Percentiles rank a stretch among this genome's conserved stretches.
Conservation (phyloP, 2,888 invertebrate genomes). For the Drosophila robusta region DNA sequence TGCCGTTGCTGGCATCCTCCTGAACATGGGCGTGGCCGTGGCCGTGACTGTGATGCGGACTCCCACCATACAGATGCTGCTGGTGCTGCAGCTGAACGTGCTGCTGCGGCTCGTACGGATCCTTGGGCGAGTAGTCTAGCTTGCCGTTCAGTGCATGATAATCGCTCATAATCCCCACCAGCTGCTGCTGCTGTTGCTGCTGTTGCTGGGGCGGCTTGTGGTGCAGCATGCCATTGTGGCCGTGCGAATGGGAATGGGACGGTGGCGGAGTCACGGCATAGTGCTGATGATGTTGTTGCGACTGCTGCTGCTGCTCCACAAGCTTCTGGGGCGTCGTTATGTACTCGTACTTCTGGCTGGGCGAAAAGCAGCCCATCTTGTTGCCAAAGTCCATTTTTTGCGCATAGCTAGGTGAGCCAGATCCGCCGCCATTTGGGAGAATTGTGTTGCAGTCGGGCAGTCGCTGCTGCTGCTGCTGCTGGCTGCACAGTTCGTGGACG, state of each 20-base stretch:
- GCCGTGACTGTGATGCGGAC: constrained; percentile 75
- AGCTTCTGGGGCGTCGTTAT: constrained; percentile 80
- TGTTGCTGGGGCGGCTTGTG: constrained; percentile 50
- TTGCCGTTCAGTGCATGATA: constrained; percentile 82
- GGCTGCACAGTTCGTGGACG: constrained; percentile 80
- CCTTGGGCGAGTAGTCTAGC: constrained; percentile 82
- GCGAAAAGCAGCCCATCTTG: constrained; percentile 85
- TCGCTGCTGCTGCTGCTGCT: constrained; percentile 74
- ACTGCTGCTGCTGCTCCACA: constrained; percentile 75
- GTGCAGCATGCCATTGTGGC: constrained; percentile 70
- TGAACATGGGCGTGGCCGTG: constrained; percentile 43
- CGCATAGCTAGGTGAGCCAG: constrained; percentile 82
- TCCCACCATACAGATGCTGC: constrained; percentile 81
- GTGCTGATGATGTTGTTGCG: constrained; percentile 71
- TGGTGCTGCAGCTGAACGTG: constrained; percentile 60
- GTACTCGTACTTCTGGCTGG: constrained; percentile 85
- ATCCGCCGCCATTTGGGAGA: constrained; percentile 79
- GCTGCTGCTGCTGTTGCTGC: constrained; percentile 74
- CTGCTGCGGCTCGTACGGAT: constrained; percentile 81
- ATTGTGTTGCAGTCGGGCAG: constrained; percentile 85
- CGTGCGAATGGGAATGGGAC: constrained; percentile 40
- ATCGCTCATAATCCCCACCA: constrained; percentile 74
- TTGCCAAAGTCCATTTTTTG: constrained; percentile 83
- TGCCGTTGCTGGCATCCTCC: constrained; percentile 53
- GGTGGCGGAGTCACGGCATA: constrained; percentile 79